Evolutionary conservation across 2,113 vertebrate species (phyloP).

Genomic region (Plecotus auritus): DNA sequence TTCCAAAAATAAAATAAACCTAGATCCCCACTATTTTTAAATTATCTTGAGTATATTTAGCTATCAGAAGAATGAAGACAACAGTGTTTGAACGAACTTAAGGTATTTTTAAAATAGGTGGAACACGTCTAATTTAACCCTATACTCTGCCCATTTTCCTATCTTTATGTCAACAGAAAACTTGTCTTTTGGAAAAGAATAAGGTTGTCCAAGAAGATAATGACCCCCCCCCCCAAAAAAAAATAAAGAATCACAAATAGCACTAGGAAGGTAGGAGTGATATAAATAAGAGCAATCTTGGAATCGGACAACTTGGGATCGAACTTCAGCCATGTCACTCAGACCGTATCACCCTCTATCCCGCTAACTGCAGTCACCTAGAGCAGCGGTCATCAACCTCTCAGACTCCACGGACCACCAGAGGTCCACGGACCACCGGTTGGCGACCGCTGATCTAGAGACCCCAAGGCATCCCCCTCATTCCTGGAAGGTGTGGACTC

Average conservation of each 20-base stretch:
- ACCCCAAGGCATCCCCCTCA: not conserved
- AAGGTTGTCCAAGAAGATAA: not conserved
- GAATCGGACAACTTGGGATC: not conserved
- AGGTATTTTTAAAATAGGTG: not conserved
- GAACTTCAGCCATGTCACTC: not conserved
- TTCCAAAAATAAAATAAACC: slow-evolving; percentile 23
- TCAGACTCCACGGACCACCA: no score
- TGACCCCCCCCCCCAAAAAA: no score
- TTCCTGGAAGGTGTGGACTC: not conserved
- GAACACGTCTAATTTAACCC: not conserved
- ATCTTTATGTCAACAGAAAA: not conserved
- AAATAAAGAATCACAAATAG: not conserved
- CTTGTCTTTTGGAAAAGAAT: slow-evolving; percentile 1
- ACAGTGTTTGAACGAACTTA: not conserved
- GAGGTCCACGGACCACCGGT: no score
- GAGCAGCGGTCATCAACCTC: no score
- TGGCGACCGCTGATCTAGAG: not conserved
- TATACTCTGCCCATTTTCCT: not conserved
- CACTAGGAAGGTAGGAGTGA: not conserved
- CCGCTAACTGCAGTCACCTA: not conserved
- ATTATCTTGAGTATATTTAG: not conserved
- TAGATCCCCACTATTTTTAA: not conserved
- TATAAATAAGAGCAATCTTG: not conserved
- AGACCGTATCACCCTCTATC: not conserved
- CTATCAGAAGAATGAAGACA: not conserved